Conservation (phyloP, 2,113 vertebrate species). For the Podarcis cretensis region DNA sequence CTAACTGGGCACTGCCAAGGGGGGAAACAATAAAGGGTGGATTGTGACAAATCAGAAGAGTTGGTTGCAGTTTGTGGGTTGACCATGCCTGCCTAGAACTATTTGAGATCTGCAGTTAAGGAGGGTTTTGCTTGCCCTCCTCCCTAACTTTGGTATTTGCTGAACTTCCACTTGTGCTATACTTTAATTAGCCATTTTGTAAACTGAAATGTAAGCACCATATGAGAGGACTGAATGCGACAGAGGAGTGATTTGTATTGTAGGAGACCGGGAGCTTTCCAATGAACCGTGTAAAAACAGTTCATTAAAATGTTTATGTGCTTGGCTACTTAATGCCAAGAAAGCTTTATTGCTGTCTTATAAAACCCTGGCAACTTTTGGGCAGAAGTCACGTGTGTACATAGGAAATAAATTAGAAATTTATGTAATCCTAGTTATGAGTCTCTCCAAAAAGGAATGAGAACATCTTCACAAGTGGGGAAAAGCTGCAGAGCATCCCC, state of each 20-base stretch:
- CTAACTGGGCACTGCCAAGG: not conserved
- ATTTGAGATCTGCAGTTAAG: not conserved
- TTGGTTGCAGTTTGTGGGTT: not conserved
- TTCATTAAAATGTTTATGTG: conserved; percentile 87
- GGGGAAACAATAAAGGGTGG: not conserved
- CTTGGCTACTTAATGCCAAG: conserved; percentile 80
- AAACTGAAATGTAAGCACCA: conserved; percentile 54
- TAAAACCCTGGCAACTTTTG: conserved; percentile 72
- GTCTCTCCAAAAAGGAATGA: not conserved
- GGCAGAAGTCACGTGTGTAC: conserved; percentile 61
- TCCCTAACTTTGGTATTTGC: conserved; percentile 17
- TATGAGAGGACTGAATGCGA: conserved; percentile 40
- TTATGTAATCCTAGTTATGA: conserved; percentile 2
- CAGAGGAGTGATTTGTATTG: conserved; percentile 72
- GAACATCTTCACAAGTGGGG: not conserved
- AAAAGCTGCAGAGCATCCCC: no score
- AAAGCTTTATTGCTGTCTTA: conserved; percentile 77
- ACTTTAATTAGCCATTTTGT: conserved; percentile 54
- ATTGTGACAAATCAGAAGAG: not conserved
- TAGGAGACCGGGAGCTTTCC: conserved; percentile 73
- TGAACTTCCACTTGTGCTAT: conserved; percentile 22
- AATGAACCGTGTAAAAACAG: conserved; percentile 82
- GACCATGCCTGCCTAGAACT: not conserved
- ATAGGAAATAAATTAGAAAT: conserved; percentile 58
- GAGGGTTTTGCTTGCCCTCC: not conserved